These are phyloP conservation scores for Arctopsyche grandis DNA, from an alignment of 1,140 invertebrate species.

Conservation along the genomic window DNA sequence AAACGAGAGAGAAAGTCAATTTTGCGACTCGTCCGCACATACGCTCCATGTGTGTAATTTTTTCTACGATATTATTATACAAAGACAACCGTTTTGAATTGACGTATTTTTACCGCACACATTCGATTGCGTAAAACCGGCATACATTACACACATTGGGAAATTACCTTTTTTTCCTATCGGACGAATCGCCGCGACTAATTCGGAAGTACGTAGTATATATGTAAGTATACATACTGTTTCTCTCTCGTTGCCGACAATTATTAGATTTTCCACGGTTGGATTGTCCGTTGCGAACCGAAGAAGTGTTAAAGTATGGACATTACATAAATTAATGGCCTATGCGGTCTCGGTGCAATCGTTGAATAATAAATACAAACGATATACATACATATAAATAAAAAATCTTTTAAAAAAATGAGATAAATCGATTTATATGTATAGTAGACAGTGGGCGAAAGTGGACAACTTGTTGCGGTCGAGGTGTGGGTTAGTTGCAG, in stretches of 20 bases:
- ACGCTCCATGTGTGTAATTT: neutral
- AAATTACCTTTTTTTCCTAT: neutral
- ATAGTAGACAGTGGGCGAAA: constrained; percentile 47
- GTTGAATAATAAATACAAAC: too few relatives aligned
- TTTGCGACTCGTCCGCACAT: constrained; percentile 9
- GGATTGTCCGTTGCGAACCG: neutral
- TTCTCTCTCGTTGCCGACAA: too few relatives aligned
- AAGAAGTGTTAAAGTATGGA: neutral
- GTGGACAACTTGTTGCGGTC: constrained; percentile 25
- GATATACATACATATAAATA: neutral
- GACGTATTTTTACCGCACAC: neutral
- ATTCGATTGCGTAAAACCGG: neutral
- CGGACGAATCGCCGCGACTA: neutral
- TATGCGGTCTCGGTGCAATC: too few relatives aligned
- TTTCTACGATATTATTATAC: neutral
- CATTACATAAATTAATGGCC: neutral
- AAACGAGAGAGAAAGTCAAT: constrained; percentile 51
- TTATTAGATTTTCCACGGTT: neutral
- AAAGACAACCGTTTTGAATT: constrained; percentile 23
- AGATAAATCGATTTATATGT: constrained; percentile 31
- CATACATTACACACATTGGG: constrained; percentile 15
- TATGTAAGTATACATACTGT: too few relatives aligned
- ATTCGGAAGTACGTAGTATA: neutral
- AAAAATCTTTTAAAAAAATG: constrained; percentile 2
- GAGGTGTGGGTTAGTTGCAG: constrained; percentile 26